A percentile compares a stretch with the other conserved stretches of the same genome.
These are phyloP conservation scores for Oreonectes daqikongensis DNA, from an alignment of 2,797 vertebrate species.

Conservation along the genomic window DNA sequence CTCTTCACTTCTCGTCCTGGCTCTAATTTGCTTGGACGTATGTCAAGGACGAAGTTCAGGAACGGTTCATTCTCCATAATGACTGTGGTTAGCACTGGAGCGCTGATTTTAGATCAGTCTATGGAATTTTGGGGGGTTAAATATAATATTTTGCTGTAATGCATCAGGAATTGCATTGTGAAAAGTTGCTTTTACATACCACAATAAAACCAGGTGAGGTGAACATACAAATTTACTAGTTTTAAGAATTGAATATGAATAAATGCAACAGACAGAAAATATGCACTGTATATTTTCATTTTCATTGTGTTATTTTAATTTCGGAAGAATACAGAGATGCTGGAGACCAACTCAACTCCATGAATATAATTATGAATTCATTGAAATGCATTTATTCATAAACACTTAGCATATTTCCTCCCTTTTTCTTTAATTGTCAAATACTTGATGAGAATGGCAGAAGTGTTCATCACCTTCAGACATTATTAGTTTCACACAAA, in stretches of 20 bases:
- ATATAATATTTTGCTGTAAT: background rate
- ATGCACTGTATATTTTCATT: no score
- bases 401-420: background rate
- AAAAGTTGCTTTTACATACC: no score
- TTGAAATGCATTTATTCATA: conserved; percentile 28
- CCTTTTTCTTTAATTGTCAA: conserved; percentile 10
- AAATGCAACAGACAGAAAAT: no score
- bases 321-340: conserved; percentile 6
- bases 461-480: conserved; percentile 6
- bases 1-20: conserved; percentile 9
- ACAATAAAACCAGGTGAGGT: background rate
- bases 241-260: no score
- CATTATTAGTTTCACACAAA: conserved; percentile 14
- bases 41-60: background rate
- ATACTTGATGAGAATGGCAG: conserved; percentile 12
- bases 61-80: background rate
- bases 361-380: conserved; percentile 21
- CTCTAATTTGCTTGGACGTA: background rate
- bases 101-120: background rate
- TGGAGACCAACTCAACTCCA: background rate
- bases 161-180: background rate
- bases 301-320: no score
- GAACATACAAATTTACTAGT: no score
- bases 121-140: no score
- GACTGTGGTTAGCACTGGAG: background rate